phyloP scores from a whole-genome alignment of 2,888 invertebrate genomes.

The Tigriopus californicus region DNA sequence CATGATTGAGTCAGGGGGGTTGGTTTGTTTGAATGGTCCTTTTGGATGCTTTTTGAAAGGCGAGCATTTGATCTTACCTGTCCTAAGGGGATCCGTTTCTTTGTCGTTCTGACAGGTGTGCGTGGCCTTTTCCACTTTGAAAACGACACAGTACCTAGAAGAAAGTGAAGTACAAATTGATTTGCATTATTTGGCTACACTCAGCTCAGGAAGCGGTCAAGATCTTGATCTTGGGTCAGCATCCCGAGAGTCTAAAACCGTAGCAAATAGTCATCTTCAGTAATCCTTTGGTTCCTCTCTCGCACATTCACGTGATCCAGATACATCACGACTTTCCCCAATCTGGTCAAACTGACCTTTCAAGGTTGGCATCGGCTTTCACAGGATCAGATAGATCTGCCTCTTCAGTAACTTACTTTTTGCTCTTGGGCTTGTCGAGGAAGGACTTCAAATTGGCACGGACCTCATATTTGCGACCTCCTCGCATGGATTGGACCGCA shows the following conservation, averaged over 20 bases:
- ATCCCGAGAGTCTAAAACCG: no score
- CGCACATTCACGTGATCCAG: background rate
- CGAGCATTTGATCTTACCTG: constrained; percentile 37
- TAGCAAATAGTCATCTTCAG: background rate
- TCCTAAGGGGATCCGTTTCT: constrained; percentile 47
- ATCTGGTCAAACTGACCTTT: no score
- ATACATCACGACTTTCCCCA: constrained; percentile 31
- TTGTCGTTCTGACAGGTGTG: constrained; percentile 58
- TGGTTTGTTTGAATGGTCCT: no score
- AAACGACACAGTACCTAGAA: constrained; percentile 69
- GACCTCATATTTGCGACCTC: constrained; percentile 58
- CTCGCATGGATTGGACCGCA: constrained; percentile 44
- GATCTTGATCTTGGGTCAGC: no score
- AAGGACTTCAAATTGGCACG: constrained; percentile 44
- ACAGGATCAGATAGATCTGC: no score
- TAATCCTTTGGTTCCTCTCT: no score
- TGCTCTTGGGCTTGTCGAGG: no score
- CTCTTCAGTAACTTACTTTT: no score
- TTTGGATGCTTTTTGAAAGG: no score
- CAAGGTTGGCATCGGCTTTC: no score
- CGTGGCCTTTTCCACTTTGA: constrained; percentile 59
- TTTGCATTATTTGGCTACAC: no score
- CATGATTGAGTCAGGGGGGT: constrained; percentile 16
- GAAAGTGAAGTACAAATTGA: constrained; percentile 21
- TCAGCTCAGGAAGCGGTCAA: no score